These are phyloP conservation scores for Monochamus saltuarius DNA, from an alignment of 1,140 invertebrate genomes.

Conservation along the genomic window DNA sequence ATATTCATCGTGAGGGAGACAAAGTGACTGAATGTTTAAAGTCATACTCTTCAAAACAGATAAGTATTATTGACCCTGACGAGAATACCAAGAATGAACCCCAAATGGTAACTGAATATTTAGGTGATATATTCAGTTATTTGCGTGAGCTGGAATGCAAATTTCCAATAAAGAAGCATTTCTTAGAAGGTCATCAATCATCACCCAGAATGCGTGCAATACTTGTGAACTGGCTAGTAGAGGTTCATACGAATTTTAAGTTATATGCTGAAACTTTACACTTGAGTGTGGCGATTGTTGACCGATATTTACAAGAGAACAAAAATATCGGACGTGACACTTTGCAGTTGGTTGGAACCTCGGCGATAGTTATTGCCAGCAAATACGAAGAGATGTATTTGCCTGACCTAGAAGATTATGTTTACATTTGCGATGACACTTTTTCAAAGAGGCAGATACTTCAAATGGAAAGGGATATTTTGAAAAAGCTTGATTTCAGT, in stretches of 20 bases:
- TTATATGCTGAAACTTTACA: constrained; percentile 90
- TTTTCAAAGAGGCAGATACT: constrained; percentile 35
- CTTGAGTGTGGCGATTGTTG: constrained; percentile 84
- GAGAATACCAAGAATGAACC: constrained; percentile 73
- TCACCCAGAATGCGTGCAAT: constrained; percentile 85
- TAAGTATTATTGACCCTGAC: constrained; percentile 54
- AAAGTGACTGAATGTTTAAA: not conserved
- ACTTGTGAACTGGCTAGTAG: constrained; percentile 91
- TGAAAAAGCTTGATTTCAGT: constrained; percentile 75
- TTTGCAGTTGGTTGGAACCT: constrained; percentile 89
- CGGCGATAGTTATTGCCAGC: constrained; percentile 87
- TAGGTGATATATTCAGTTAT: constrained; percentile 84
- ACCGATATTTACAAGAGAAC: constrained; percentile 80
- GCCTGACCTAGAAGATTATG: constrained; percentile 86
- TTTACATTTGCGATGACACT: constrained; percentile 88
- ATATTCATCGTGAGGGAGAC: not conserved
- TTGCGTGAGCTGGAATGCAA: constrained; percentile 69
- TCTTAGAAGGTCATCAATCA: constrained; percentile 66
- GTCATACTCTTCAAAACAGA: constrained; percentile 29
- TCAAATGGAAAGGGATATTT: constrained; percentile 80
- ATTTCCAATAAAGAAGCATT: constrained; percentile 62
- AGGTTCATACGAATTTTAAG: constrained; percentile 87
- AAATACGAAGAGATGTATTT: constrained; percentile 96
- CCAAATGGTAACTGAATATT: constrained; percentile 76
- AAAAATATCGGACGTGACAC: constrained; percentile 60